Base-by-base conservation (phyloP, 2,113 vertebrate species). In the Tonatia bakeri region DNA sequence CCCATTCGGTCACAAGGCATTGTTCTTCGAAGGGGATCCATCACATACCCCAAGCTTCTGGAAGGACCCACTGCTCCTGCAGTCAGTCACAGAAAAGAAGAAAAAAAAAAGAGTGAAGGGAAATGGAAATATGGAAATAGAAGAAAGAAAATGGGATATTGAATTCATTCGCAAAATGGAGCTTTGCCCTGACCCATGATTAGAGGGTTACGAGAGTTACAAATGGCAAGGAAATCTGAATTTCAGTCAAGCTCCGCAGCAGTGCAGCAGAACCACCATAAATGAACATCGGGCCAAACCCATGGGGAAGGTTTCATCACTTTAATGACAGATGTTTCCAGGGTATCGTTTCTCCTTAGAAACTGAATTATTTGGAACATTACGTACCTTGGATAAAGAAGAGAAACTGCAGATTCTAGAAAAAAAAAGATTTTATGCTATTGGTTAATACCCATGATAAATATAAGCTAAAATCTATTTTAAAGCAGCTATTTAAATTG, bases 1-100 rank as follows among this genome's bases (percentile, higher is more conserved):
- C 61, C 99, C 98, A 0, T 99, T 99, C 91, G 99, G 98, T 47
- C 98, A 98, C 99, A 99, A 99, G 89, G 98, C 99, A 80, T 99
- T 98, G 90, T 98, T 99, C 97, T 99, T 98, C 36, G 93, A 1
- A 98, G 50, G 0, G 99, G 99, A 0, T 98, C 98, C 28, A 98
- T 99, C 8, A 98, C 97, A 96, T 98, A 99, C 99, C 9, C 99
- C 99, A 0, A 98, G 96, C 93, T 99, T 99, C 98, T 99, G 99
- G 96, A 99, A 47, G 22, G 69, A 22, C 24, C 16, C 45, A 69
- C 31, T 45, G 43, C 33, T 89, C 56, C 45, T 50, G 38, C 3
- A 72, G 17, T 50, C 7, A 11, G 28, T 15, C 38, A 61, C 26
- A 22, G 77, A 89, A 70, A 77, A 83, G 28, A 40, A 38, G 15